These are phyloP conservation scores for Pangasius djambal DNA, from an alignment of 2,797 vertebrate genomes.

Conservation along the genomic window DNA sequence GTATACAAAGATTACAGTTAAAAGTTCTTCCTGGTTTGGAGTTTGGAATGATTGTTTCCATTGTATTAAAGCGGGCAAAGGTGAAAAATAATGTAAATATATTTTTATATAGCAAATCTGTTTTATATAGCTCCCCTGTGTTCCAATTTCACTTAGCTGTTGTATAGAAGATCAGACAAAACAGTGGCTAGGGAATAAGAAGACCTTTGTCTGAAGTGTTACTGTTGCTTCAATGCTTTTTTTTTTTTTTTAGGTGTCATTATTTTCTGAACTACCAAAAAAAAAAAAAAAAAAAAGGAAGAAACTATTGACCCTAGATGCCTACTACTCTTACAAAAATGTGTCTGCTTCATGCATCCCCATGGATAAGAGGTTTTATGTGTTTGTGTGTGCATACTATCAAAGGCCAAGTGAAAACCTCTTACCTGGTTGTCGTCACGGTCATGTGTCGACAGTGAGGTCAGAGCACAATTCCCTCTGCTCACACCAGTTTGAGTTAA, in stretches of 20 bases:
- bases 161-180: neutral
- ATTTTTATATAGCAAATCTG: neutral
- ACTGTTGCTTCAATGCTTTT: neutral
- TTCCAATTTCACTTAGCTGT: neutral
- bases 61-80: neutral
- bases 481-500: slow-evolving; percentile 37
- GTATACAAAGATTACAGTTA: neutral
- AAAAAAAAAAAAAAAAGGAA: neutral
- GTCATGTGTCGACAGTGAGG: slow-evolving; percentile 24
- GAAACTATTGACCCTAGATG: neutral
- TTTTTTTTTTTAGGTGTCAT: neutral
- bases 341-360: neutral
- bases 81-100: neutral
- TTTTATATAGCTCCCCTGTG: neutral
- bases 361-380: neutral
- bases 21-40: neutral
- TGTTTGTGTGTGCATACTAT: neutral
- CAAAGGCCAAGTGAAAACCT: neutral
- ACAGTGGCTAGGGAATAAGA: neutral
- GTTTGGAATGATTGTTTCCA: neutral
- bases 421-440: slow-evolving; percentile 54
- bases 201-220: neutral
- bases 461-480: slow-evolving; percentile 23
- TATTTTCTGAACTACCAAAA: neutral
- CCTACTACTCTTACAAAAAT: neutral